These are phyloP conservation scores for Hymenochirus boettgeri DNA, from an alignment of 2,113 vertebrate species.

Conservation along the genomic window DNA sequence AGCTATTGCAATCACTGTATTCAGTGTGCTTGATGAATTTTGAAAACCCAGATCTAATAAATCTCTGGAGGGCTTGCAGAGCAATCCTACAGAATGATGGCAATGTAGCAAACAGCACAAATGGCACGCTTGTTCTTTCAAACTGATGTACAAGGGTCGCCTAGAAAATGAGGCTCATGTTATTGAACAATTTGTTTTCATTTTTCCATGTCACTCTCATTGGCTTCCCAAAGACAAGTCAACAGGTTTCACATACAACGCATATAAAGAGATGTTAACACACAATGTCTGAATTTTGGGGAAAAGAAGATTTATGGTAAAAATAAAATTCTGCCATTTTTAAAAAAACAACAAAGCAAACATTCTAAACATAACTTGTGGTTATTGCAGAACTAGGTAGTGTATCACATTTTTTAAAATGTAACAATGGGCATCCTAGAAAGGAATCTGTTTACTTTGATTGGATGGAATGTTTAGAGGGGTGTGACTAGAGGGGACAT, in stretches of 20 bases:
- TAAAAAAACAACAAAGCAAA: too few relatives aligned
- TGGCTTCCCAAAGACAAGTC: conserved; percentile 3
- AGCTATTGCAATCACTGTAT: conserved; percentile 16
- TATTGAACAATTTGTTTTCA: conserved; percentile 17
- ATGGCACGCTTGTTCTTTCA: conserved; percentile 16
- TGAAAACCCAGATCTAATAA: conserved; percentile 36
- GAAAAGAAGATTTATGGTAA: too few relatives aligned
- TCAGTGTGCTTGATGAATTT: conserved; percentile 22
- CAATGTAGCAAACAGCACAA: conserved; percentile 21
- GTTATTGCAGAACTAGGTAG: too few relatives aligned
- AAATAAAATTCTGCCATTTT: too few relatives aligned
- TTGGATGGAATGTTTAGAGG: too few relatives aligned
- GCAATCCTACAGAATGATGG: conserved; percentile 15
- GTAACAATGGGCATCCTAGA: too few relatives aligned
- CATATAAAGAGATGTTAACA: too few relatives aligned
- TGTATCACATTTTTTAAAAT: too few relatives aligned
- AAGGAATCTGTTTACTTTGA: too few relatives aligned
- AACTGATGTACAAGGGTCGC: conserved; percentile 13
- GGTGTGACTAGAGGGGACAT: too few relatives aligned
- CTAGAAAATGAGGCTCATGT: conserved; percentile 3
- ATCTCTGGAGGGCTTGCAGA: conserved; percentile 22
- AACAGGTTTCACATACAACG: not conserved
- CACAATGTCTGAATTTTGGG: not conserved
- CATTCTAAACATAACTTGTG: too few relatives aligned
- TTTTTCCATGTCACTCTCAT: conserved; percentile 1